These are phyloP conservation scores for Podarcis lilfordi DNA, from an alignment of 2,797 vertebrate genomes.

Conservation along the genomic window DNA sequence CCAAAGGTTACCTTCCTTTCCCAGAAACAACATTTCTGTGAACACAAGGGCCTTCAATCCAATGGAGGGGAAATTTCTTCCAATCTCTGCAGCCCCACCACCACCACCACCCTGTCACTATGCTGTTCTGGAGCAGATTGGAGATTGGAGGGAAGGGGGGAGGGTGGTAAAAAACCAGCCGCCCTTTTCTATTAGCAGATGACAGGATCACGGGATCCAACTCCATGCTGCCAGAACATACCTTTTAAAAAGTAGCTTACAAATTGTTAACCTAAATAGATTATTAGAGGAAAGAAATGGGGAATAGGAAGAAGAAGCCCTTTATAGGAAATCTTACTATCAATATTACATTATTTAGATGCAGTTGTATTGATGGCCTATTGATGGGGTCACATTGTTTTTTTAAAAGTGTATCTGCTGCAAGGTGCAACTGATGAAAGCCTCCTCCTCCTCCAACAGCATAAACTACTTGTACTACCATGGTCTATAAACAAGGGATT, in stretches of 20 bases:
- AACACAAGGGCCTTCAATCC: not conserved
- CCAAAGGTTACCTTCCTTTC: not conserved
- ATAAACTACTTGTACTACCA: not conserved
- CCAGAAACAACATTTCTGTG: not conserved
- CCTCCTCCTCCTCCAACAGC: too few species aligned
- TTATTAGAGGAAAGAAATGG: not conserved
- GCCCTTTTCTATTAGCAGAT: too few species aligned
- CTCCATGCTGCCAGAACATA: not conserved
- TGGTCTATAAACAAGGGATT: not conserved
- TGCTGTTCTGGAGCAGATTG: not conserved
- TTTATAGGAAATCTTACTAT: not conserved
- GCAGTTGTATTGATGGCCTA: not conserved
- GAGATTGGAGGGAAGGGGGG: not conserved
- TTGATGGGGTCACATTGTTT: not conserved
- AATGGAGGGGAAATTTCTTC: not conserved
- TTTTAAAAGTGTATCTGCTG: not conserved
- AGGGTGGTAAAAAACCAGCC: too few species aligned
- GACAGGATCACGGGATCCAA: too few species aligned
- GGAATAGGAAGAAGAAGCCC: not conserved
- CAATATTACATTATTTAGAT: not conserved
- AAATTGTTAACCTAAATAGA: not conserved
- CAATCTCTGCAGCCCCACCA: not conserved
- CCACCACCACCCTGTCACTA: not conserved
- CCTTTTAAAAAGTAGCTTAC: not conserved
- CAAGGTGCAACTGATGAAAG: too few species aligned